Percentiles rank a stretch among this genome's conserved stretches.
Evolutionary conservation across 2,888 invertebrate species (phyloP).

Genomic region (Omphaloscelis lunosa): DNA sequence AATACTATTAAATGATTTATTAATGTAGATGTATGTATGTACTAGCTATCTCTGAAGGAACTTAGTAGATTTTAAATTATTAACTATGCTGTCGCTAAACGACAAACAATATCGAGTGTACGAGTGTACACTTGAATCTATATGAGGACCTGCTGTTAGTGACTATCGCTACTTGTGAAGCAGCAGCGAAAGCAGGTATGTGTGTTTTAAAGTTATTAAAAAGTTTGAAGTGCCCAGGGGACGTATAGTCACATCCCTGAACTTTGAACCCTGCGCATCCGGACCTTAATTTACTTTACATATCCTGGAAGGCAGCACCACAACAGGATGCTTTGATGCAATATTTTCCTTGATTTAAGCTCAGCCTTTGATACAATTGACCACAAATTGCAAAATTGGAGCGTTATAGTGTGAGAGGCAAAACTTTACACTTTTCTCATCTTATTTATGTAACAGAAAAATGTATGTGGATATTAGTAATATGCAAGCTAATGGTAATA

Average conservation of each 20-base stretch:
- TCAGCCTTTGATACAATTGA: too few relatives aligned
- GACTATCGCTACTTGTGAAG: constrained; percentile 5
- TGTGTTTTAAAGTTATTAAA: not conserved
- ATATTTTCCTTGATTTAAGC: too few relatives aligned
- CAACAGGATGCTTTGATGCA: not conserved
- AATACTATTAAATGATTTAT: too few relatives aligned
- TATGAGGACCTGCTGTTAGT: constrained; percentile 12
- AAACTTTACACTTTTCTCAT: too few relatives aligned
- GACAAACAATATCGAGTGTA: constrained; percentile 5
- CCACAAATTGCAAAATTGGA: too few relatives aligned
- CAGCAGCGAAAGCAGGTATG: not conserved
- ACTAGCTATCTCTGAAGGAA: not conserved
- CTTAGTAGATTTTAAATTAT: not conserved
- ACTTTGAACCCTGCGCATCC: not conserved
- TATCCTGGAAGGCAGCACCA: not conserved
- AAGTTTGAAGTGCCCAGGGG: not conserved
- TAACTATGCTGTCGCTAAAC: not conserved
- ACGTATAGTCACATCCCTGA: not conserved
- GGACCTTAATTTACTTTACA: not conserved
- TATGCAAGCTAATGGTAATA: too few relatives aligned
- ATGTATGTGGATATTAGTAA: too few relatives aligned
- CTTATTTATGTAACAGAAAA: too few relatives aligned
- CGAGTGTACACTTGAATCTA: constrained; percentile 21
- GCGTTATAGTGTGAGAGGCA: too few relatives aligned
- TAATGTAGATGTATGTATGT: not conserved